phyloP scores from a whole-genome alignment of 2,113 vertebrate genomes.

The Rhynchopsitta pachyrhyncha region DNA sequence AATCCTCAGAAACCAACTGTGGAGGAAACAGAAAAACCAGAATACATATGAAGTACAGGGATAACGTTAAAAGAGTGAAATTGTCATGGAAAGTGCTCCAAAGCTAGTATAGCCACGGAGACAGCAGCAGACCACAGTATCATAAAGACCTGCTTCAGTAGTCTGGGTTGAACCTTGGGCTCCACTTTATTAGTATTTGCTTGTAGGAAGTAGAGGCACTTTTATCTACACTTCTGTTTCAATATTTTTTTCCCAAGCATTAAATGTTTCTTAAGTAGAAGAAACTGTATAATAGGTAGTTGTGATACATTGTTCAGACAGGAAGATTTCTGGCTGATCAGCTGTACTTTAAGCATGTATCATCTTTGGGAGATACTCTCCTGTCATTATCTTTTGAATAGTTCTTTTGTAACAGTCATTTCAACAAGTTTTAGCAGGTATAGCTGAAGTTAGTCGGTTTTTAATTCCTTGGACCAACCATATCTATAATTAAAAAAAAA shows the following conservation, averaged over 20 bases:
- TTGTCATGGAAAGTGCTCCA: slow-evolving; percentile 53
- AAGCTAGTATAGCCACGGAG: slow-evolving; percentile 6
- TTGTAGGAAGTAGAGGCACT: not conserved
- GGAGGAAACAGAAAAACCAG: slow-evolving; percentile 44
- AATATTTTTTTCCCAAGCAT: not conserved
- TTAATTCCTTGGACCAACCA: not conserved
- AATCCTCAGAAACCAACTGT: slow-evolving; percentile 24
- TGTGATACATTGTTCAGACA: not conserved
- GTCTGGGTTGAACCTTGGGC: not conserved
- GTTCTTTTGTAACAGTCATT: not conserved
- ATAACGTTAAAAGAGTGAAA: slow-evolving; percentile 23
- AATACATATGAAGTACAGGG: not conserved
- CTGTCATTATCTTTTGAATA: not conserved
- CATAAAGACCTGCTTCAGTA: not conserved
- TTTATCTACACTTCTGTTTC: not conserved
- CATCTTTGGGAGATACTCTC: not conserved
- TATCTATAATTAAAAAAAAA: not conserved
- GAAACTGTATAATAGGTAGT: not conserved
- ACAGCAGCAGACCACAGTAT: not conserved
- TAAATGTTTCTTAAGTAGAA: not conserved
- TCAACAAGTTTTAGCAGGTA: not conserved
- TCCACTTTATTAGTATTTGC: not conserved
- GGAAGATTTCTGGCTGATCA: not conserved
- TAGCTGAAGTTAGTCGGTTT: not conserved
- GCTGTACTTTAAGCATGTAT: not conserved